Evolutionary conservation across 2,888 invertebrate genomes (phyloP).

Genomic region (Drosophila rellima): DNA sequence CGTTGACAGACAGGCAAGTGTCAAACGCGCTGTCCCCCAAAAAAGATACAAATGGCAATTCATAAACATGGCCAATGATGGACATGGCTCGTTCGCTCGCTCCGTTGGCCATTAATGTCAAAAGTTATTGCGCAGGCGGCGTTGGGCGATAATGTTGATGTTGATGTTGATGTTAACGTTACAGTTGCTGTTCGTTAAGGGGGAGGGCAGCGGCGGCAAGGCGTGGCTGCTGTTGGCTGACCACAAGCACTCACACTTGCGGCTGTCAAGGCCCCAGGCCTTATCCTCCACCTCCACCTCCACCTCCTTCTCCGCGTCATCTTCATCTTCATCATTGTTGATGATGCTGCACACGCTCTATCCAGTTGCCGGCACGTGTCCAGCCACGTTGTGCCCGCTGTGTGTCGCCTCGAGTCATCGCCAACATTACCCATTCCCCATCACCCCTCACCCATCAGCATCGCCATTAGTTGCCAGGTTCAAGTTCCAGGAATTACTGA

Average conservation of each 20-base stretch:
- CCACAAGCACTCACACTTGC: constrained; percentile 76
- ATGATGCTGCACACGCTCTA: constrained; percentile 79
- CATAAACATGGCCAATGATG: constrained; percentile 68
- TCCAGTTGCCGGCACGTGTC: constrained; percentile 79
- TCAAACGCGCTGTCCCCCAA: constrained; percentile 56
- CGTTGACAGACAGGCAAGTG: constrained; percentile 70
- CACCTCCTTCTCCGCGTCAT: constrained; percentile 19
- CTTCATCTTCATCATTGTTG: constrained; percentile 59
- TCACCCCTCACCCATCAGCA: constrained; percentile 15
- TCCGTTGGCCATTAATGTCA: constrained; percentile 76
- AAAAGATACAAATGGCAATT: constrained; percentile 76
- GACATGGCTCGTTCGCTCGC: constrained; percentile 51
- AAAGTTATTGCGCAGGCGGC: constrained; percentile 80
- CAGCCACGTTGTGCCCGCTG: constrained; percentile 68
- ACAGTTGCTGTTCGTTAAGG: constrained; percentile 22
- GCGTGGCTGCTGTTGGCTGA: constrained; percentile 53
- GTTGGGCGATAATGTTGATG: constrained; percentile 69
- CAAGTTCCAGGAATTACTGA: constrained; percentile 41
- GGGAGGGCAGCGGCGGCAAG: not conserved
- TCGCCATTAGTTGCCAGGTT: constrained; percentile 71
- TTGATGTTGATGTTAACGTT: constrained; percentile 33
- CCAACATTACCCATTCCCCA: constrained; percentile 28
- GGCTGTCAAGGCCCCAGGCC: constrained; percentile 35
- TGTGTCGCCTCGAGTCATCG: constrained; percentile 56
- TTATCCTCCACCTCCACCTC: constrained; percentile 16